phyloP scores from a whole-genome alignment of 2,113 vertebrate species.

The Arizona elegans region DNA sequence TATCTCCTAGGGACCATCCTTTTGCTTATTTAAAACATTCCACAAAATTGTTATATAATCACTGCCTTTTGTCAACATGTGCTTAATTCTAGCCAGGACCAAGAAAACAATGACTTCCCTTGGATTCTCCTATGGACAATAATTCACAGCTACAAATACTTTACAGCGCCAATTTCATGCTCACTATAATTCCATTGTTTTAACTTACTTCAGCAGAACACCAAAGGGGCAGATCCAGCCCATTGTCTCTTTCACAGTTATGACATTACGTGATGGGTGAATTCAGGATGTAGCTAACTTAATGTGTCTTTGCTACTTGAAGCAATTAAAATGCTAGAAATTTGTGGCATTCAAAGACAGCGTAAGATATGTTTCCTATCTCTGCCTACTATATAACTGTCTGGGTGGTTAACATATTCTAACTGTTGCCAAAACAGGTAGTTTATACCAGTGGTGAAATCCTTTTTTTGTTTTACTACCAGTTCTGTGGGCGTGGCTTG shows the following conservation, averaged over 20 bases:
- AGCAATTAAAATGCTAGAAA: slow-evolving; percentile 42
- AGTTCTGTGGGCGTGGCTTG: no score
- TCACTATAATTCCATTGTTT: slow-evolving; percentile 30
- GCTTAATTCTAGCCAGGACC: neutral
- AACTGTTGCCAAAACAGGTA: neutral
- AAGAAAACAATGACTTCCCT: neutral
- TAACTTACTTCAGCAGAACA: neutral
- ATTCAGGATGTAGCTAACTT: slow-evolving; percentile 21
- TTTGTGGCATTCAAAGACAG: slow-evolving; percentile 17
- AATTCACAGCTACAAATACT: slow-evolving; percentile 4
- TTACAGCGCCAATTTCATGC: slow-evolving; percentile 6
- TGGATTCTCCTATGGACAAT: neutral
- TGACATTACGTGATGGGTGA: neutral
- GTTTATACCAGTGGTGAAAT: neutral
- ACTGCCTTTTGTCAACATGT: neutral
- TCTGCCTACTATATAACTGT: slow-evolving; percentile 38
- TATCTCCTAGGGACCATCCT: neutral
- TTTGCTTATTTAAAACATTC: rapidly evolving
- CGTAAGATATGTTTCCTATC: slow-evolving; percentile 19
- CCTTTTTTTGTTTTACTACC: no score
- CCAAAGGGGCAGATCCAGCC: neutral
- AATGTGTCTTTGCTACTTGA: neutral
- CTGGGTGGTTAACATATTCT: slow-evolving; percentile 11
- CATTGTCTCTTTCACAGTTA: neutral
- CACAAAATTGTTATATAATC: neutral